phyloP scores from a whole-genome alignment of 92 coral and sea anemone species.

The Nematostella vectensis region DNA sequence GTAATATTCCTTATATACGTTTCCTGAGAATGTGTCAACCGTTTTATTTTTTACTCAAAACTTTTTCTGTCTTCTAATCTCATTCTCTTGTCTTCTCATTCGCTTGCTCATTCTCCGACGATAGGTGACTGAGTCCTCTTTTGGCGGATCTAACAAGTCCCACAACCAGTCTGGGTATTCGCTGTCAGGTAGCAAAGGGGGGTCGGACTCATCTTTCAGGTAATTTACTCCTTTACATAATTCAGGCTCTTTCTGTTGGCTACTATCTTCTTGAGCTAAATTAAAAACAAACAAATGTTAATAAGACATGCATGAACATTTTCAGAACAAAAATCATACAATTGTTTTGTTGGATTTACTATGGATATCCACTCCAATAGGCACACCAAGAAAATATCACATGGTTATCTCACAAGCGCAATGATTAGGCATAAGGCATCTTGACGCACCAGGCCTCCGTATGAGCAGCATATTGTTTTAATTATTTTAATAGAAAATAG shows the following conservation, averaged over 20 bases:
- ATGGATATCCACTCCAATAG: too few species aligned
- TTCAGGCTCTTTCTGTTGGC: slow-evolving; percentile 5
- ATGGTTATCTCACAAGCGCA: too few species aligned
- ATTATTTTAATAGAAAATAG: too few species aligned
- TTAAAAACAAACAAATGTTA: neutral
- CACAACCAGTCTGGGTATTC: slow-evolving; percentile 85
- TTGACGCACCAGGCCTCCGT: too few species aligned
- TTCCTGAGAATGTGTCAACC: too few species aligned
- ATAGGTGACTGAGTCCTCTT: slow-evolving; percentile 24
- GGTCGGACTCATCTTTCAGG: slow-evolving; percentile 70
- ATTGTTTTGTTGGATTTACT: too few species aligned
- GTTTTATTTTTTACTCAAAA: slow-evolving; percentile 7
- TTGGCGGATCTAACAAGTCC: slow-evolving; percentile 45
- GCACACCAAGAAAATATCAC: too few species aligned
- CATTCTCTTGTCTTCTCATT: slow-evolving; percentile 67
- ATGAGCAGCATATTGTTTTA: too few species aligned
- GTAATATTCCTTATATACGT: too few species aligned
- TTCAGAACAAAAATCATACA: too few species aligned
- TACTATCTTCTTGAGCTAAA: slow-evolving; percentile 6
- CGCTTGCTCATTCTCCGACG: slow-evolving; percentile 50
- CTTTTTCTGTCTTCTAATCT: slow-evolving; percentile 50
- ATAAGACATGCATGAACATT: too few species aligned
- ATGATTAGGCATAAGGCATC: too few species aligned
- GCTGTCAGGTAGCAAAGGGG: slow-evolving; percentile 62
- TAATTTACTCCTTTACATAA: slow-evolving; percentile 60